Evolutionary conservation across 2,888 invertebrate species (phyloP), one percentile per base, ranked within the genome.

Genomic region (Carabus problematicus): DNA sequence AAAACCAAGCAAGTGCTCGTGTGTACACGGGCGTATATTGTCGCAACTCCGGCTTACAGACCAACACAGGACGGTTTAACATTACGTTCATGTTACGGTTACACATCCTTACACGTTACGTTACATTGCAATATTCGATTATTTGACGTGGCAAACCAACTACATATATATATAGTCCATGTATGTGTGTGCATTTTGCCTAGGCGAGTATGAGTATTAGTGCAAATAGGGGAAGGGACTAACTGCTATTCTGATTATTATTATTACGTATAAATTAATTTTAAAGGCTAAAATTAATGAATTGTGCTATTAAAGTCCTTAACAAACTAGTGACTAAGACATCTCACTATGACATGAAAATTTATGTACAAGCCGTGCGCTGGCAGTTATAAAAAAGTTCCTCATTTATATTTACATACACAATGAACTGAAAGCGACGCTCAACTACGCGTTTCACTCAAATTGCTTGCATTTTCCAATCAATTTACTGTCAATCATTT

Each of bases 281-380:
- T 12, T 14, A 45, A 14, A 29, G 2, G 2, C 11, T 14, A 56
- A 39, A 54, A 29, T 14, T 54, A 64, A 40, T 43, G 45, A 58
- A 66, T 66, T 66, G 66, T 66, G 66, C 66, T 59, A 43, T 41
- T 39, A 61, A 49, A 8, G 14, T 45, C 14, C 56, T 56, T 56
- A 56, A 14, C 29, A 56, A 41, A 49, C 68, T 68, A 68, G 43
- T 68, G 68, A 68, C 68, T 68, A 68, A 49, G 60, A 61, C 55
- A 68, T 68, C 68, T 68, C 68, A 68, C 68, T 68, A 61, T 61
- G 60, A 61, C 68, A 68, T 68, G 68, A 68, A 68, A 55, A 54
- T 64, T 68, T 68, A 68, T 68, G 55, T 68, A 68, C 68, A 68
- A 68, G 61, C 68, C 68, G 56, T 56, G 68, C 60, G 39, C 29